Evolutionary conservation across 2,888 invertebrate genomes (phyloP).

Genomic region (Caenorhabditis panamensis): DNA sequence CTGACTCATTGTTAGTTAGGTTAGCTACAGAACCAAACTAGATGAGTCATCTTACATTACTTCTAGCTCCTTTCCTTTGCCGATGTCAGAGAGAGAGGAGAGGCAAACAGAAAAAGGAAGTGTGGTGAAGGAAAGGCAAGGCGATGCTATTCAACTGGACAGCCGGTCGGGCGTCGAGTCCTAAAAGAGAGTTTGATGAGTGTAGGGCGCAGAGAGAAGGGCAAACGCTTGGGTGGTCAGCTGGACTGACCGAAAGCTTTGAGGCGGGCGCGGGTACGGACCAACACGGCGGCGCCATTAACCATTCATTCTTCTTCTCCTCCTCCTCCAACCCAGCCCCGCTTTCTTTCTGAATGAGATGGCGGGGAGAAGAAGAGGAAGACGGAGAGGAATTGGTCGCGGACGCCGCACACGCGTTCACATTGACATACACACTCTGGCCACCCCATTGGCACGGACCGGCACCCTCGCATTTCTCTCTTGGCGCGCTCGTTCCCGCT

Average conservation of each 20-base stretch:
- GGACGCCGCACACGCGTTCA: conserved; percentile 19
- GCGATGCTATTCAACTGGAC: not conserved
- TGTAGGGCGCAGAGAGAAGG: not conserved
- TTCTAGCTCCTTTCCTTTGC: not conserved
- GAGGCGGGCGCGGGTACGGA: conserved; percentile 19
- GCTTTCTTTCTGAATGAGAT: no score
- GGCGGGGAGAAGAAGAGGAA: conserved; percentile 5
- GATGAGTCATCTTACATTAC: no score
- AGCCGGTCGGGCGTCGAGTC: not conserved
- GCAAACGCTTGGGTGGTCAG: conserved; percentile 24
- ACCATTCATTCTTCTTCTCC: conserved; percentile 15
- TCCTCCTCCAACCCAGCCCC: no score
- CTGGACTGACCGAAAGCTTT: conserved; percentile 18
- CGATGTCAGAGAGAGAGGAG: not conserved
- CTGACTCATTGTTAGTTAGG: not conserved
- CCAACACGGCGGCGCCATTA: conserved; percentile 33
- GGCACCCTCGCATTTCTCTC: conserved; percentile 2
- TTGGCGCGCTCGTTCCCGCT: not conserved
- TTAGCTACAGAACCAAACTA: no score
- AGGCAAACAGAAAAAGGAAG: not conserved
- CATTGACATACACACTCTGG: not conserved
- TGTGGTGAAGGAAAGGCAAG: not conserved
- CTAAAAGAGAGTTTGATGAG: not conserved
- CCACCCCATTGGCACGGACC: conserved; percentile 18
- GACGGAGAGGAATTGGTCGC: not conserved